Base-by-base conservation (phyloP, 2,888 invertebrate genomes). In the Empis stercorea region DNA sequence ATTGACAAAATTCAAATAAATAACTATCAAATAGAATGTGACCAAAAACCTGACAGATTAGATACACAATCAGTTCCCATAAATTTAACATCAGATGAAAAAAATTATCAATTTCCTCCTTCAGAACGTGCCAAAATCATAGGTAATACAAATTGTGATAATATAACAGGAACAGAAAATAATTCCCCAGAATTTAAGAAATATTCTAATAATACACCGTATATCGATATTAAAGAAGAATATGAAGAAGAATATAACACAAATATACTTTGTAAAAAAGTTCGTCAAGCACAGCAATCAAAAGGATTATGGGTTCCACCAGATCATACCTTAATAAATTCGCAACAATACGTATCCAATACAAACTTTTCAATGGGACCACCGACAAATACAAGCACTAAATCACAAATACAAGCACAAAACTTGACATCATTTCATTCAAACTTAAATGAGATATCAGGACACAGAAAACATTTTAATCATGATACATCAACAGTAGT, bases 231-330 rank as follows among this genome's bases (percentile, higher is more conserved):
- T 20, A 20, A 20, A 20, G 20, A 20, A 20, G 20, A 20, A 20
- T 20, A 4, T 20, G 20, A 65, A 41, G 66, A 54, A 36, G 54
- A 67, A 45, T 66, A 67, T 51, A 61, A 64, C 46, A 60, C 61
- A 16, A 66, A 66, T 48, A 61, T 69, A 49, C 62, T 65, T 45
- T 69, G 69, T 52, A 69, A 69, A 42, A 69, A 69, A 50, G 70
- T 69, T 9, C 58, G 65, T 2, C 66, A 68, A 50, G 69, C 69
- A 9, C 69, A 69, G 47, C 65, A 68, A 51, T 60, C 67, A 4
- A 69, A 69, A 56, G 67, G 68, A 17, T 61, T 66, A 45, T 64
- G 65, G 63, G 54, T 55, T 4, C 20, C 20, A 20, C 20, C 20
- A 5, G 20, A 20, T 4, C 20, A 3, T 20, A 20, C 20, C 5